Evolutionary conservation across 2,888 invertebrate species (phyloP).

Genomic region (Lymantria monacha): DNA sequence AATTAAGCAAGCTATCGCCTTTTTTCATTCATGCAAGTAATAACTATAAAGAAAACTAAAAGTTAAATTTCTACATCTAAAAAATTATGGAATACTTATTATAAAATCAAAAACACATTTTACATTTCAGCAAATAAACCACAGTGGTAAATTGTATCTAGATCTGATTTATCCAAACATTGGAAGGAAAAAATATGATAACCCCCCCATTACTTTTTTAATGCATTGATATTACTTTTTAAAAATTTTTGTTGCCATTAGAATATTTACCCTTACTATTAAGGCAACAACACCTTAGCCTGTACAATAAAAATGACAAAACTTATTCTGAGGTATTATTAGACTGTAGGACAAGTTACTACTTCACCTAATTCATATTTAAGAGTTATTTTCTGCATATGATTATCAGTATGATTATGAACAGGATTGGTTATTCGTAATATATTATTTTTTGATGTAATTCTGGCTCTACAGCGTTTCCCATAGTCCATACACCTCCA

Average conservation of each 20-base stretch:
- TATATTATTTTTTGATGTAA: slow-evolving; percentile 74
- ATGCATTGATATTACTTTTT: too few relatives aligned
- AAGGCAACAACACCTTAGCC: too few relatives aligned
- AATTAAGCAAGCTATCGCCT: slow-evolving; percentile 22
- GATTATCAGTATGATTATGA: slow-evolving; percentile 69
- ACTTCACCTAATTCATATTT: slow-evolving; percentile 75
- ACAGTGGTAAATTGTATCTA: neutral
- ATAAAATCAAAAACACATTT: too few relatives aligned
- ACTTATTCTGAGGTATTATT: slow-evolving; percentile 5
- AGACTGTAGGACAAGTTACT: slow-evolving; percentile 71
- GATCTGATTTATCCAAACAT: neutral
- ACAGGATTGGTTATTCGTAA: slow-evolving; percentile 72
- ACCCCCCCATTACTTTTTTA: too few relatives aligned
- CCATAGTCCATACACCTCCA: slow-evolving; percentile 79
- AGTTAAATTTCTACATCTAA: neutral
- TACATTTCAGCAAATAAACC: too few relatives aligned
- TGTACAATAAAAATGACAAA: too few relatives aligned
- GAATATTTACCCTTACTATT: too few relatives aligned
- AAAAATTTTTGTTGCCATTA: too few relatives aligned
- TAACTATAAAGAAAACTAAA: slow-evolving; percentile 1
- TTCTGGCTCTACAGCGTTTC: slow-evolving; percentile 73
- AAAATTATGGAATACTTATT: neutral
- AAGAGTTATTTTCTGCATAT: slow-evolving; percentile 66
- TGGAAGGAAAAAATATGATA: too few relatives aligned
- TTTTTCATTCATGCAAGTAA: slow-evolving; percentile 15